Conservation (phyloP, 2,113 vertebrate genomes). For the Cheirogaleus medius region DNA sequence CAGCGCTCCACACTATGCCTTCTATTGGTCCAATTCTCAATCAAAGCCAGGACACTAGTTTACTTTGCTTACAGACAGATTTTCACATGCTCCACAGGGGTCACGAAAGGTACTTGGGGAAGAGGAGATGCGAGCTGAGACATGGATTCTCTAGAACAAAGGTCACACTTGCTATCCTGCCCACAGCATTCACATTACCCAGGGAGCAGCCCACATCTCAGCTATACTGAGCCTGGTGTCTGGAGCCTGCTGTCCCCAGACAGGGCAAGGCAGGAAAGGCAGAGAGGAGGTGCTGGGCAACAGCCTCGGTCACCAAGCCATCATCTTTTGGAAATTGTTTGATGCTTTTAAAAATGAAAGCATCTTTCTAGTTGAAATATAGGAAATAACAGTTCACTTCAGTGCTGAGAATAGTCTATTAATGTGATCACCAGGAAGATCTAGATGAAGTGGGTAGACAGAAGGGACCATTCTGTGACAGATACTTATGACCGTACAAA, state of each 20-base stretch:
- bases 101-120: background rate
- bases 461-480: background rate
- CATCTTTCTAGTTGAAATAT: background rate
- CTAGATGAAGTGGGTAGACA: background rate
- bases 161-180: background rate
- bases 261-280: background rate
- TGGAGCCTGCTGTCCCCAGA: background rate
- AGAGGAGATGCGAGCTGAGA: background rate
- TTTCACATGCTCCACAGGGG: background rate
- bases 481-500: background rate
- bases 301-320: background rate
- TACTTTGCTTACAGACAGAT: conserved; percentile 2
- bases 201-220: background rate
- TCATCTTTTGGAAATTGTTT: background rate
- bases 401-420: background rate
- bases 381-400: background rate
- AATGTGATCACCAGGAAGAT: background rate
- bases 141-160: conserved; percentile 26
- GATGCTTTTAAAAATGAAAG: background rate
- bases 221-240: background rate
- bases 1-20: background rate
- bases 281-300: background rate
- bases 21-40: background rate
- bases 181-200: background rate
- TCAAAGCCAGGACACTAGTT: background rate